A percentile compares a stretch with the other conserved stretches of the same genome.
phyloP scores from a whole-genome alignment of 2,797 vertebrate genomes.

The Muscicapa striata region DNA sequence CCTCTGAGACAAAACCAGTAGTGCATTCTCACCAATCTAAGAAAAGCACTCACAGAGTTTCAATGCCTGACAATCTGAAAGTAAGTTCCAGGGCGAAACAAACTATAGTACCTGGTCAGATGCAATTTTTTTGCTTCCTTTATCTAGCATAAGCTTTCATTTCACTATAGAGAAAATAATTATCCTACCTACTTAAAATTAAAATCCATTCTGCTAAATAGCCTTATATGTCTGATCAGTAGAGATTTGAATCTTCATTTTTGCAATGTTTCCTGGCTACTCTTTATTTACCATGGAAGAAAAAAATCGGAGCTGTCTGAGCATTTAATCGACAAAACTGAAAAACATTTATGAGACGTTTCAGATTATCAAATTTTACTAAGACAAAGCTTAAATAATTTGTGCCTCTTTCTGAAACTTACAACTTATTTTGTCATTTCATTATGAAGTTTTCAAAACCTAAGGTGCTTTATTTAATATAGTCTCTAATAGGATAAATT shows the following conservation, averaged over 20 bases:
- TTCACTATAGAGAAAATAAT: background rate
- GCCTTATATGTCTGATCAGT: background rate
- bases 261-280: background rate
- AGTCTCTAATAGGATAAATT: background rate
- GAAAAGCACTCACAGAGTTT: background rate
- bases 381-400: background rate
- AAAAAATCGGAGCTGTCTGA: background rate
- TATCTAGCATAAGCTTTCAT: background rate
- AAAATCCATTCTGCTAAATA: background rate
- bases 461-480: background rate
- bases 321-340: background rate
- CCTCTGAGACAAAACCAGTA: background rate
- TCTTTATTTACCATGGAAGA: background rate
- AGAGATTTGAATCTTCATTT: background rate
- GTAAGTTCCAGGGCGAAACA: background rate
- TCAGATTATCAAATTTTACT: background rate
- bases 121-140: background rate
- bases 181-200: background rate
- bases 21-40: background rate
- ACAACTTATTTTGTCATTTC: background rate
- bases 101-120: background rate
- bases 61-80: background rate
- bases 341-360: background rate
- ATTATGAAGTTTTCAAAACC: background rate
- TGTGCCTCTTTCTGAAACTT: background rate